phyloP scores from a whole-genome alignment of 2,797 vertebrate genomes.

The Hemitrygon akajei region DNA sequence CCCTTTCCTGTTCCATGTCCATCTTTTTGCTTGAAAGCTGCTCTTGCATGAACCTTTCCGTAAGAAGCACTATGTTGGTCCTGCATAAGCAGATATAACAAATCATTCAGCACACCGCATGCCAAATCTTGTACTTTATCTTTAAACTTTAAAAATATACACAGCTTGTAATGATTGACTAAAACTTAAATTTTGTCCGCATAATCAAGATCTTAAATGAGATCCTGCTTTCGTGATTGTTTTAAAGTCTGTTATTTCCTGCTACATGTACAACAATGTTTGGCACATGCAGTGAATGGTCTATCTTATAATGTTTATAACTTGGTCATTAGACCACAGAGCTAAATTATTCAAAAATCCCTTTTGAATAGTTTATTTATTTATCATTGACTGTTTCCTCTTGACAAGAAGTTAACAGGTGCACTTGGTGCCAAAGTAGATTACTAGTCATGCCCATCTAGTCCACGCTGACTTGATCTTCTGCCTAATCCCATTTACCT shows the following conservation, averaged over 20 bases:
- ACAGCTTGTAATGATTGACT: conserved; percentile 17
- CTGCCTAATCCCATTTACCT: too few relatives aligned
- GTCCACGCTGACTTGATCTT: too few relatives aligned
- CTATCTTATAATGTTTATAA: not conserved
- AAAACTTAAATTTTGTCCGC: not conserved
- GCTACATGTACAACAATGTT: not conserved
- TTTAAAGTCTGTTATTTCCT: conserved; percentile 27
- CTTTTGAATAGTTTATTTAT: not conserved
- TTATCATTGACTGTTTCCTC: not conserved
- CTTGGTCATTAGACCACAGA: not conserved
- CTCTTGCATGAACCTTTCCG: not conserved
- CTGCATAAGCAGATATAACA: not conserved
- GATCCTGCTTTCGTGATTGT: conserved; percentile 10
- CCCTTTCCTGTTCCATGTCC: not conserved
- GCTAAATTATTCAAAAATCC: not conserved
- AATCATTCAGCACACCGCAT: not conserved
- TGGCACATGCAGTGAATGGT: not conserved
- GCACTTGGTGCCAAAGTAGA: too few relatives aligned
- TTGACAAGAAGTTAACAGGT: not conserved
- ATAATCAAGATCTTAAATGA: conserved; percentile 28
- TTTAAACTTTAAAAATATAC: not conserved
- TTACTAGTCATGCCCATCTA: not conserved
- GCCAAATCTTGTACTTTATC: conserved; percentile 19
- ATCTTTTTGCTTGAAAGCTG: not conserved
- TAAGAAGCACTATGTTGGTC: not conserved